These are phyloP conservation scores for Alectoris magna DNA, from an alignment of 2,797 vertebrate species.

Conservation along the genomic window DNA sequence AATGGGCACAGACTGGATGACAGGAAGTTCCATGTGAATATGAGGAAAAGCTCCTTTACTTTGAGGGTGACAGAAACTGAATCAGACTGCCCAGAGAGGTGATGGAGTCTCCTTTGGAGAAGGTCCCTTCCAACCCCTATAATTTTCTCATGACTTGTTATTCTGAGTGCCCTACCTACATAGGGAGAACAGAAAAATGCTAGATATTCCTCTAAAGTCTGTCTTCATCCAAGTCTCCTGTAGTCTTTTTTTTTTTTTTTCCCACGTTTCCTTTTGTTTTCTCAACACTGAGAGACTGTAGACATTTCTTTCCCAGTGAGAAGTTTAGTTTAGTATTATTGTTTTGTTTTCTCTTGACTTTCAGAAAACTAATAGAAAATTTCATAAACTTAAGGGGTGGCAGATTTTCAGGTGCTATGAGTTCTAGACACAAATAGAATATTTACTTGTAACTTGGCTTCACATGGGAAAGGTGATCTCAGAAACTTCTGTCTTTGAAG, in stretches of 20 bases:
- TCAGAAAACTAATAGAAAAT: constrained; percentile 36
- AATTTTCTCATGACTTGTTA: not conserved
- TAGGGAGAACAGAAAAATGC: not conserved
- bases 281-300: not conserved
- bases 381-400: not conserved
- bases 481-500: constrained; percentile 10
- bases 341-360: not conserved
- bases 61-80: not conserved
- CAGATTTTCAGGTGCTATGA: not conserved
- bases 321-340: not conserved
- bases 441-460: constrained; percentile 19
- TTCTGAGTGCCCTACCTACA: not conserved
- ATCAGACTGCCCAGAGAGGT: not conserved
- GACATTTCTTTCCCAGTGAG: not conserved
- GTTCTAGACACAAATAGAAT: not conserved
- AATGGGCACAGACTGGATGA: not conserved
- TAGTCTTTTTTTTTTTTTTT: not conserved
- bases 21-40: not conserved
- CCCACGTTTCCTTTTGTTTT: not conserved
- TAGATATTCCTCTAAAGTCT: not conserved
- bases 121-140: not conserved
- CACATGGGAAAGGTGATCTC: not conserved
- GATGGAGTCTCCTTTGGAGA: not conserved
- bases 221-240: not conserved
- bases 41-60: not conserved